Conservation (phyloP, 1,140 invertebrate genomes). For the Notospermus geniculatus region DNA sequence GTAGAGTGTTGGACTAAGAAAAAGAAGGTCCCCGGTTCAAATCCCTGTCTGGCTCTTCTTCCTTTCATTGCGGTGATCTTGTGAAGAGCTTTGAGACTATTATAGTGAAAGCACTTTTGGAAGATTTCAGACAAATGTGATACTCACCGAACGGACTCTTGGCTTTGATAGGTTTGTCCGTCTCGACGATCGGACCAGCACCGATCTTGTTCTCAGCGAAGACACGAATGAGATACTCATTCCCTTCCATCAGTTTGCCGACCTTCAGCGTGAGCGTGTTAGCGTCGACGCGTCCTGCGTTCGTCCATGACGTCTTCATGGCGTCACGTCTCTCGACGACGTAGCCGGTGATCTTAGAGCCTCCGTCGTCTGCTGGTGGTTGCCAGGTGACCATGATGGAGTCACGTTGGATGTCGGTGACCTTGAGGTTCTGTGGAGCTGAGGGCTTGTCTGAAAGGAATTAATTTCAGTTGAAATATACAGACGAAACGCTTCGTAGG, state of each 20-base stretch:
- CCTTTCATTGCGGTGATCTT: no score
- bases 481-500: no score
- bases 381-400: conserved; percentile 48
- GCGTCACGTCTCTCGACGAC: conserved; percentile 53
- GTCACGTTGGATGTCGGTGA: conserved; percentile 54
- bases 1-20: no score
- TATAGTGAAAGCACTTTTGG: no score
- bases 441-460: conserved; percentile 47
- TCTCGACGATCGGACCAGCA: conserved; percentile 85
- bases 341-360: conserved; percentile 46
- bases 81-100: no score
- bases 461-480: no score
- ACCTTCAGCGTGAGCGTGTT: conserved; percentile 71
- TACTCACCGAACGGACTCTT: conserved; percentile 58
- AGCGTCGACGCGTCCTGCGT: conserved; percentile 61
- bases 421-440: conserved; percentile 34
- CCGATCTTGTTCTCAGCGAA: conserved; percentile 93
- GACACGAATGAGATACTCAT: conserved; percentile 95
- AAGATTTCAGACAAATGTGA: no score
- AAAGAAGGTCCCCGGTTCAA: no score
- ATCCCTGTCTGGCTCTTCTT: no score
- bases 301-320: conserved; percentile 82
- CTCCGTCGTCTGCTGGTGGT: conserved; percentile 49
- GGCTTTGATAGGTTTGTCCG: conserved; percentile 70
- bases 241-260: conserved; percentile 83